Base-by-base conservation (phyloP, 2,888 invertebrate genomes). In the Eurytoma adleriae region DNA sequence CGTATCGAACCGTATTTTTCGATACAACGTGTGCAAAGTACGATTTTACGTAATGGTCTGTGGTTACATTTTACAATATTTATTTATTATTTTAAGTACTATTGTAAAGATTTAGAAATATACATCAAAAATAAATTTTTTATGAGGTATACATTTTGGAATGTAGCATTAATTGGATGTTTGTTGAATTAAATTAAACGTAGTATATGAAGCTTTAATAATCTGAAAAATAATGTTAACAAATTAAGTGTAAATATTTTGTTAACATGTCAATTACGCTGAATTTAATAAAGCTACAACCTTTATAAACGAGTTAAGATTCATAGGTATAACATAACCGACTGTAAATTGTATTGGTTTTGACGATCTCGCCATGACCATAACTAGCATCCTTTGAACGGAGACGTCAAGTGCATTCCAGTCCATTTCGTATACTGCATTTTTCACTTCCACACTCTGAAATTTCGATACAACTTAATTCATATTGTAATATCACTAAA, bases 301-400 rank as follows among this genome's bases (percentile, higher is more conserved):
- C n/a, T 18, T 79, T 75, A 79, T 52, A 57, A 79, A 79, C 4
- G 79, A 75, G 2, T 67, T 62, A 7, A 75, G 18, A 67, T 79
- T 75, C 52, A 75, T 57, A 13, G 71, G 54, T 3, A 79, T 70
- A 4, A 79, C 2, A 4, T 20, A 61, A 18, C 30, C 52, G 40
- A 75, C 50, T 30, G 57, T 30, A 57, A 79, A 75, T 24, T 62
- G n/a, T 12, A 80, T 72, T 16, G 76, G 76, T 48, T 50, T 72
- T 2, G n/a, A 56, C n/a, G 80, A 73, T 64, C 77, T 64, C 14
- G 20, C 56, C 73, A 77, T 73, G 13, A 80, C 69, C 3, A 77
- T 16, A 13, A 73, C 13, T 14, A 80, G 61, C 48, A 73, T n/a
- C 72, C 77, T 80, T 69, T 73, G 68, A 59, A 16, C 64, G 5